A percentile compares a stretch with the other conserved stretches of the same genome.
Evolutionary conservation across 2,113 vertebrate species (phyloP).

Genomic region (Connochaetes taurinus): DNA sequence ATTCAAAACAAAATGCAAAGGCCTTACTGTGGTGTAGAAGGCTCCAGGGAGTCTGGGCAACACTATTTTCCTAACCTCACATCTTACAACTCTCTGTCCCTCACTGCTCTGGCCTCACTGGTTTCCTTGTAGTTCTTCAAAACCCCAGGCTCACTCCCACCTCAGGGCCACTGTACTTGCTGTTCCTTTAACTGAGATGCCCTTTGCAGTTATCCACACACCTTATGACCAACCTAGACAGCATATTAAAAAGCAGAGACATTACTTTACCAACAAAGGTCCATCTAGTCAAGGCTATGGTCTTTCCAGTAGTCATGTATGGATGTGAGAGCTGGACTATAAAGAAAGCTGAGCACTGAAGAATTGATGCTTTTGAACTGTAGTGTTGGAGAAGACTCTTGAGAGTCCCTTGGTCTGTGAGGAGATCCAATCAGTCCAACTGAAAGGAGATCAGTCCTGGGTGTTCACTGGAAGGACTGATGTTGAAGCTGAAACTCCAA

Average conservation of each 20-base stretch:
- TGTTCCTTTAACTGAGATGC: neutral
- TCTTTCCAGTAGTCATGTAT: neutral
- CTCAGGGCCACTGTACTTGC: neutral
- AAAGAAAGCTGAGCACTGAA: neutral
- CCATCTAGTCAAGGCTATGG: neutral
- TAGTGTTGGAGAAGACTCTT: neutral
- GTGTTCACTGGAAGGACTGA: neutral
- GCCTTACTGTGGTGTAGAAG: neutral
- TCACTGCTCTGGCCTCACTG: neutral
- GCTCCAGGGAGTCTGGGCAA: neutral
- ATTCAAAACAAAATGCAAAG: neutral
- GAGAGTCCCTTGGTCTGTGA: neutral
- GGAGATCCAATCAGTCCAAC: neutral
- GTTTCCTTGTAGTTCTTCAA: neutral
- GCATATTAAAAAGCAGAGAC: neutral
- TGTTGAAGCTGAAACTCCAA: neutral
- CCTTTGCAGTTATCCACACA: neutral
- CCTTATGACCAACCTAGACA: neutral
- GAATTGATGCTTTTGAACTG: neutral
- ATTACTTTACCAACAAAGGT: neutral
- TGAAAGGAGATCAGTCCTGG: neutral
- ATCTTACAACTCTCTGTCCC: neutral
- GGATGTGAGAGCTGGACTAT: neutral
- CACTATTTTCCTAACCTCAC: neutral
- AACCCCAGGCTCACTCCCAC: neutral